These are phyloP conservation scores for Drosophila limbata DNA, from an alignment of 2,888 invertebrate genomes.

Conservation along the genomic window DNA sequence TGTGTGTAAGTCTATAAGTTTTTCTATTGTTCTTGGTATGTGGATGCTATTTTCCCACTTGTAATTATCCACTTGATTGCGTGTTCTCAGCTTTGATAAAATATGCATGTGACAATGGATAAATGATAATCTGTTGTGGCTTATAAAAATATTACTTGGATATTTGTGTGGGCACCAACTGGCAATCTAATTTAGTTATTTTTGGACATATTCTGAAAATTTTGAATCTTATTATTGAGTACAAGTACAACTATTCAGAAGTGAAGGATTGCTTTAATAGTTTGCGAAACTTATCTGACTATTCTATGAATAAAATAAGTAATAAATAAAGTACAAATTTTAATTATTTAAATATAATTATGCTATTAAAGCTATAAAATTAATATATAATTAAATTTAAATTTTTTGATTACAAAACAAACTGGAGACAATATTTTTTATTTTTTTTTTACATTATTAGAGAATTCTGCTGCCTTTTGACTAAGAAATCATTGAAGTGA, in stretches of 20 bases:
- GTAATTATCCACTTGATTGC: conserved; percentile 73
- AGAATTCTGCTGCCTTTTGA: not conserved
- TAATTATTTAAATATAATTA: no score
- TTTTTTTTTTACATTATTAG: no score
- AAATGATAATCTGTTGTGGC: conserved; percentile 54
- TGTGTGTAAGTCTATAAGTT: conserved; percentile 34
- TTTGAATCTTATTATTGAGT: not conserved
- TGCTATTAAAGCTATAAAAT: no score
- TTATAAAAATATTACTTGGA: conserved; percentile 6
- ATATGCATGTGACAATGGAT: conserved; percentile 54
- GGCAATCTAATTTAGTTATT: conserved; percentile 20
- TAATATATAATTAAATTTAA: no score
- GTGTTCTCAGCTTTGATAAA: conserved; percentile 47
- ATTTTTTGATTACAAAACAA: not conserved
- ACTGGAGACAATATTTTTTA: not conserved
- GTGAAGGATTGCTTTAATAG: not conserved
- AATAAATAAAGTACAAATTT: no score
- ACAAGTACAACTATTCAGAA: not conserved
- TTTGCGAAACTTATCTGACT: not conserved
- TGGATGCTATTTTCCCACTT: conserved; percentile 40
- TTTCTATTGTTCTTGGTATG: conserved; percentile 37
- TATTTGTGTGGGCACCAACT: conserved; percentile 1
- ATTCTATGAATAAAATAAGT: no score
- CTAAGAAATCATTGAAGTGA: not conserved
- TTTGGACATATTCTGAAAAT: not conserved